Conservation (phyloP, 2,888 invertebrate species). For the Stenolophus ochropezus region DNA sequence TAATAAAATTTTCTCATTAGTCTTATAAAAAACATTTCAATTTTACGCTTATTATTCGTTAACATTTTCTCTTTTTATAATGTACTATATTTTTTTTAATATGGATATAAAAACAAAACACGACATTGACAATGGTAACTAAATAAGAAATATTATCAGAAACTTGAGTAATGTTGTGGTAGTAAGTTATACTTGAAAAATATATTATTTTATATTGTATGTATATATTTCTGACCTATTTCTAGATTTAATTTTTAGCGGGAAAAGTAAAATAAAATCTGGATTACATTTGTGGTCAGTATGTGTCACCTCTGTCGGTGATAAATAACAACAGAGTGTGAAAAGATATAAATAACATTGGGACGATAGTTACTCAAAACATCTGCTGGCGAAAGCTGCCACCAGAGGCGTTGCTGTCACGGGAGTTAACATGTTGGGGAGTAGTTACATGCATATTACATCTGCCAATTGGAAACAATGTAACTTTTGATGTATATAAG, state of each 20-base stretch:
- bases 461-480: neutral
- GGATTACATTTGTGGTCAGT: neutral
- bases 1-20: too few relatives aligned
- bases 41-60: too few relatives aligned
- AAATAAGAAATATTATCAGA: too few relatives aligned
- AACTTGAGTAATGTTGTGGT: too few relatives aligned
- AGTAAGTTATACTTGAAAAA: too few relatives aligned
- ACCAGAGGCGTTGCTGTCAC: neutral
- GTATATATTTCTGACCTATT: neutral
- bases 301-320: neutral
- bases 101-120: too few relatives aligned
- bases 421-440: neutral
- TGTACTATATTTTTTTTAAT: too few relatives aligned
- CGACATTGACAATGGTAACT: too few relatives aligned
- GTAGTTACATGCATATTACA: neutral
- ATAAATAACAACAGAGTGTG: neutral
- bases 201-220: too few relatives aligned
- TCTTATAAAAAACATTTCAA: too few relatives aligned
- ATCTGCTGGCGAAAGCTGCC: slow-evolving; percentile 12
- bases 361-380: slow-evolving; percentile 16
- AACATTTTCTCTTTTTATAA: too few relatives aligned
- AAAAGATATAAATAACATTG: slow-evolving; percentile 12
- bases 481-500: neutral
- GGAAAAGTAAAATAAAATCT: neutral
- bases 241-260: neutral